Conservation (phyloP, 2,888 invertebrate species). For the Plagodis pulveraria region DNA sequence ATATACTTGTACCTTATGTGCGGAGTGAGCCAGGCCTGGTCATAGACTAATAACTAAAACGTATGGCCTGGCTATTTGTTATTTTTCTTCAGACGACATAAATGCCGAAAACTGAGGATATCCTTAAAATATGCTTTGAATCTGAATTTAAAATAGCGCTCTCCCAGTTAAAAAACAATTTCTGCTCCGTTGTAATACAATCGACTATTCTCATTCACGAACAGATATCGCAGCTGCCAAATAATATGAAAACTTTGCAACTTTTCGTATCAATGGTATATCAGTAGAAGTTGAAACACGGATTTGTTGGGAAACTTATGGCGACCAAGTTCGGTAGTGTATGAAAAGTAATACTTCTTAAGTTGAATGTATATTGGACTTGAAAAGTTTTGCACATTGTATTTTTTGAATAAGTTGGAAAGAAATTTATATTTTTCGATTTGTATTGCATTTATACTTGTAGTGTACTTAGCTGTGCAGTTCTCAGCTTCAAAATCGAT, state of each 20-base stretch:
- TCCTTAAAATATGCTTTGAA: too few species aligned
- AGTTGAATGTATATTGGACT: conserved; percentile 16
- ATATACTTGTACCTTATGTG: too few species aligned
- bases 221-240: conserved; percentile 33
- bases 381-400: conserved; percentile 11
- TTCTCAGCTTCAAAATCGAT: too few species aligned
- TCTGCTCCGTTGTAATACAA: too few species aligned
- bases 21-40: too few species aligned
- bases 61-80: too few species aligned
- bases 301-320: conserved; percentile 40
- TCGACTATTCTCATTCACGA: conserved; percentile 12
- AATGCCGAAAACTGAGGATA: too few species aligned
- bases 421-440: conserved; percentile 11
- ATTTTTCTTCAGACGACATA: too few species aligned
- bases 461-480: neutral
- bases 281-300: conserved; percentile 30
- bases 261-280: conserved; percentile 40
- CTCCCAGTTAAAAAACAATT: too few species aligned
- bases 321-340: conserved; percentile 22
- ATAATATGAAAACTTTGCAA: conserved; percentile 38
- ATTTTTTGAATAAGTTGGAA: conserved; percentile 18
- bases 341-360: conserved; percentile 23
- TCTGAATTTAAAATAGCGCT: too few species aligned
- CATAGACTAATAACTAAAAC: too few species aligned
- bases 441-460: conserved; percentile 3